A percentile compares a stretch with the other conserved stretches of the same genome.
These are phyloP conservation scores for Drosophila melanogaster DNA, from an alignment of 1,140 invertebrate genomes.

Conservation along the genomic window Release_6_plus_ISO1_MT NT_033779.5:2785001-2785500, in stretches of 20 bases:
- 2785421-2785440: constrained; percentile 51
- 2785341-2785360: constrained; percentile 68
- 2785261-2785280: constrained; percentile 56
- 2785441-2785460: constrained; percentile 60
- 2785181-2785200: constrained; percentile 50
- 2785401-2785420: constrained; percentile 75
- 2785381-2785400: constrained; percentile 70
- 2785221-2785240: constrained; percentile 63
- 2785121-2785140: constrained; percentile 41
- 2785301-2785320: constrained; percentile 76
- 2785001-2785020: constrained; percentile 14
- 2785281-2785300: constrained; percentile 61
- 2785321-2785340: constrained; percentile 63
- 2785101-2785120: constrained; percentile 30
- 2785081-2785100: constrained; percentile 36
- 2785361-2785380: constrained; percentile 54
- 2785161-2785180: constrained; percentile 58
- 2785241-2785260: constrained; percentile 70
- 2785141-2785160: constrained; percentile 34
- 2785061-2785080: constrained; percentile 79
- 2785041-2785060: constrained; percentile 58
- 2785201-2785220: constrained; percentile 50
- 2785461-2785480: constrained; percentile 59
- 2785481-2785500: constrained; percentile 56
- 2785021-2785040: constrained; percentile 29